phyloP scores from a whole-genome alignment of 2,888 invertebrate genomes.

The Lathronympha strigana region DNA sequence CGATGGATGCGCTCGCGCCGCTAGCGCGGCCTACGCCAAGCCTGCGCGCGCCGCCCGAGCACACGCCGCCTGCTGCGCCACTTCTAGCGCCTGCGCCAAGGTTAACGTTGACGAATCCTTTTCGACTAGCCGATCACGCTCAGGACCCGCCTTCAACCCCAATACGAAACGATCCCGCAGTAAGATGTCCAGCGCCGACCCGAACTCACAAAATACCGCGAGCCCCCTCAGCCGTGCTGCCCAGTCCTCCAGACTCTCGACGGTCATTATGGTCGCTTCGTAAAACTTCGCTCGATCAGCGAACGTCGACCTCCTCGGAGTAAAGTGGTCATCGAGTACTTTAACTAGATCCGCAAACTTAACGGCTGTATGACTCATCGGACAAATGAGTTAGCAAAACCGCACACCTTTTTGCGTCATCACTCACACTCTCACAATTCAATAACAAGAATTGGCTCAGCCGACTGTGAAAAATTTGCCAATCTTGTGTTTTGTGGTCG shows the following conservation, averaged over 20 bases:
- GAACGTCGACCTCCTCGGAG: neutral
- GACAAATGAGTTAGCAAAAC: slow-evolving; percentile 41
- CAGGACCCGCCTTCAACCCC: neutral
- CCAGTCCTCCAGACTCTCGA: neutral
- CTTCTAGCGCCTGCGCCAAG: neutral
- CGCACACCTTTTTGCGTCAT: slow-evolving; percentile 23
- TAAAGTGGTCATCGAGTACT: neutral
- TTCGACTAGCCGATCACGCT: neutral
- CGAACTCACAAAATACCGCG: neutral
- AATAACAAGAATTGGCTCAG: slow-evolving; percentile 39
- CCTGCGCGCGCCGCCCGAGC: neutral
- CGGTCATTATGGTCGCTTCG: neutral
- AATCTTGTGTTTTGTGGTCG: slow-evolving; percentile 12
- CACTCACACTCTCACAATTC: slow-evolving; percentile 27
- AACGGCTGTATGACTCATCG: slow-evolving; percentile 43
- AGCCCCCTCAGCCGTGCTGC: neutral
- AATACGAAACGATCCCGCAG: neutral
- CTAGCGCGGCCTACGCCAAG: neutral
- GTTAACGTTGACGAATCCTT: neutral
- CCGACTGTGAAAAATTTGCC: slow-evolving; percentile 10
- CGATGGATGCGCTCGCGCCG: too few relatives aligned
- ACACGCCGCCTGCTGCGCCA: neutral
- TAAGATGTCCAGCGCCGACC: neutral
- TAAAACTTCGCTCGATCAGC: neutral
- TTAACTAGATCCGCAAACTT: neutral